A percentile compares a stretch with the other conserved stretches of the same genome.
phyloP scores from a whole-genome alignment of 92 coral and sea anemone species.

The Epizoanthus ramosus region DNA sequence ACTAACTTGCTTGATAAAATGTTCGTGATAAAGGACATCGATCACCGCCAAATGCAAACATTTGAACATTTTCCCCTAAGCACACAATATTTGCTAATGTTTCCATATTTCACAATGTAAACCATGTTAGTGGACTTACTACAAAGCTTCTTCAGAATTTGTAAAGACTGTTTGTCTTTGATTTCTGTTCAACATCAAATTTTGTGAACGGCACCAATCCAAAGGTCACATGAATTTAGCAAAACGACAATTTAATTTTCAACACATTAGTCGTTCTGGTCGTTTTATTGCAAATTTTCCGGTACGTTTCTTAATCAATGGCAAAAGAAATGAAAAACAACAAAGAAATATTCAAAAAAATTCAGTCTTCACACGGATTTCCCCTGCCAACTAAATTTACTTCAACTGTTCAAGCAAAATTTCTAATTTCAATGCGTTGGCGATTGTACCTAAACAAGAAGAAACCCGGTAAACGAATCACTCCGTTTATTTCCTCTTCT shows the following conservation, averaged over 20 bases:
- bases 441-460: conserved; percentile 51
- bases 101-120: conserved; percentile 19
- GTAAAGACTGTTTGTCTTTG: conserved; percentile 5
- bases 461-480: conserved; percentile 46
- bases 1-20: conserved; percentile 14
- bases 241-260: conserved; percentile 4
- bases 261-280: too few species aligned
- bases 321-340: too few species aligned
- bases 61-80: conserved; percentile 18
- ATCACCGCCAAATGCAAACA: conserved; percentile 29
- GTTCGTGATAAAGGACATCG: conserved; percentile 33
- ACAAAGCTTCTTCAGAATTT: conserved; percentile 5
- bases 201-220: too few species aligned
- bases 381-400: not conserved
- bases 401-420: conserved; percentile 2
- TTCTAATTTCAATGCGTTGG: conserved; percentile 19
- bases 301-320: too few species aligned
- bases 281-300: too few species aligned
- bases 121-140: not conserved
- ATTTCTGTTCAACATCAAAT: conserved; percentile 14
- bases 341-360: too few species aligned
- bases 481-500: conserved; percentile 35
- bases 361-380: too few species aligned
- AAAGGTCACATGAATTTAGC: not conserved
- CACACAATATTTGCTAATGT: conserved; percentile 31